Conservation (phyloP, 2,113 vertebrate species). For the Pholis gunnellus region DNA sequence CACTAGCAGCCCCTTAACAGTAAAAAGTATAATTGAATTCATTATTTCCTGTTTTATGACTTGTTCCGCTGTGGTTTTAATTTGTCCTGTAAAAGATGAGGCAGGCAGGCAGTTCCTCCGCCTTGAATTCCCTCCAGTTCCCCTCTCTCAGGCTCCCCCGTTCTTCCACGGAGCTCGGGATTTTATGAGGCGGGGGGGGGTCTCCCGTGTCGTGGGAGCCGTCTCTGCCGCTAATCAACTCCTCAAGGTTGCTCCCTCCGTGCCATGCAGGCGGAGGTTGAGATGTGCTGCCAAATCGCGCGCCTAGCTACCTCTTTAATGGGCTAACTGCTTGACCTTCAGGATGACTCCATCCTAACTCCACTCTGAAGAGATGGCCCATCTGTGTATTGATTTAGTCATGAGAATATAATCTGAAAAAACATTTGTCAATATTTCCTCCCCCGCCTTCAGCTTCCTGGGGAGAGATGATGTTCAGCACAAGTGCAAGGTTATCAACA, state of each 20-base stretch:
- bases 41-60: constrained; percentile 87
- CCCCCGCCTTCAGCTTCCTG: constrained; percentile 62
- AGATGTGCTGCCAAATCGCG: constrained; percentile 68
- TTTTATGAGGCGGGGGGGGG: constrained; percentile 79
- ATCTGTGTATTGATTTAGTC: constrained; percentile 81
- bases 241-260: constrained; percentile 79
- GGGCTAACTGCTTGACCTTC: constrained; percentile 81
- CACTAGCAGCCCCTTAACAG: constrained; percentile 80
- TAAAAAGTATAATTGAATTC: constrained; percentile 88
- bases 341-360: constrained; percentile 72
- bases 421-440: constrained; percentile 80
- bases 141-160: constrained; percentile 70
- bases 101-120: constrained; percentile 73
- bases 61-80: constrained; percentile 84
- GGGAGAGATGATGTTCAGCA: constrained; percentile 72
- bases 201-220: constrained; percentile 80
- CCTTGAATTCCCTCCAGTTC: constrained; percentile 71
- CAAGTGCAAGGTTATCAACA: constrained; percentile 75
- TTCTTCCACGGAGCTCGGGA: constrained; percentile 67
- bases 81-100: constrained; percentile 85
- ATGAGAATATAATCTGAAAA: constrained; percentile 82
- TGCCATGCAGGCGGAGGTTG: constrained; percentile 63
- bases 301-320: constrained; percentile 74
- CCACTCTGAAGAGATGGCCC: constrained; percentile 69
- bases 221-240: constrained; percentile 81